phyloP scores from a whole-genome alignment of 2,797 vertebrate genomes.

The Setipinna tenuifilis region DNA sequence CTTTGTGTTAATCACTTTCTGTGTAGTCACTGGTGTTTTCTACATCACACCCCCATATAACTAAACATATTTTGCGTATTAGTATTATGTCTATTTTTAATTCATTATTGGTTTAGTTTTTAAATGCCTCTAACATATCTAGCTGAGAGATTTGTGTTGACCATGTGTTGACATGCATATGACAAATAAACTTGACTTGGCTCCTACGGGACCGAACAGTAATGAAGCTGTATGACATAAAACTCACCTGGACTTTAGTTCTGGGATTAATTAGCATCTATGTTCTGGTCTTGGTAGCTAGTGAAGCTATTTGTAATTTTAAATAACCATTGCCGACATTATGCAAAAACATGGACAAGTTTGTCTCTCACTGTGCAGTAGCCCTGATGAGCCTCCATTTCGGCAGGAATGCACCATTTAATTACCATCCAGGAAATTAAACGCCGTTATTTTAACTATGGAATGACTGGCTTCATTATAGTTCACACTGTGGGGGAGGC shows the following conservation, averaged over 20 bases:
- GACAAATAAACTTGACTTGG: no score
- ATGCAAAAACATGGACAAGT: no score
- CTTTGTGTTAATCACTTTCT: no score
- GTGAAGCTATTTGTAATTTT: background rate
- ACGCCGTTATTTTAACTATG: background rate
- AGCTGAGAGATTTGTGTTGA: no score
- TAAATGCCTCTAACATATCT: no score
- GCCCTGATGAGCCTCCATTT: background rate
- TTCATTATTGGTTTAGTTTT: no score
- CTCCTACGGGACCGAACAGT: no score
- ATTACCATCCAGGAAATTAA: conserved; percentile 9
- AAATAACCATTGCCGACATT: background rate
- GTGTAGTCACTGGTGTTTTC: no score
- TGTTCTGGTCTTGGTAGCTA: background rate
- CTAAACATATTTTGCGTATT: no score
- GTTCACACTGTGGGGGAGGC: background rate
- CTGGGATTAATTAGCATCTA: background rate
- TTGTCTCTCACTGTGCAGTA: background rate
- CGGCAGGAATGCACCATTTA: conserved; percentile 14
- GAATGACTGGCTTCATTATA: background rate
- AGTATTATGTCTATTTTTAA: no score
- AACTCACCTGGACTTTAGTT: background rate
- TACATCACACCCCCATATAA: no score
- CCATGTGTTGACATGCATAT: no score
- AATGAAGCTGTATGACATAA: background rate